Evolutionary conservation across 2,888 invertebrate species (phyloP).

Genomic region (Cephonodes hylas): DNA sequence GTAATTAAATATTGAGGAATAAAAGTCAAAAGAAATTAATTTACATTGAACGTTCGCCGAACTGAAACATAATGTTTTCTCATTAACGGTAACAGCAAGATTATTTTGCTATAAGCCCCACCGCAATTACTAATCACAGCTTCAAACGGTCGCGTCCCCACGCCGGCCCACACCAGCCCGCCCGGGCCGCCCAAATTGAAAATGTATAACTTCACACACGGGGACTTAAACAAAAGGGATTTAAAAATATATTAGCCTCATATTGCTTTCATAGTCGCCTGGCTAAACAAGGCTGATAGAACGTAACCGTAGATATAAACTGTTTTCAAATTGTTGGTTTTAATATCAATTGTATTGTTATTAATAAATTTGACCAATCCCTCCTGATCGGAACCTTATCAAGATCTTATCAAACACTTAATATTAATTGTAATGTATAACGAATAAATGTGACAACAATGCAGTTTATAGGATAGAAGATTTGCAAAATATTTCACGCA

Average conservation of each 20-base stretch:
- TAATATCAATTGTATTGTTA: too few species aligned
- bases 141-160: conserved; percentile 59
- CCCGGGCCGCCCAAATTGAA: conserved; percentile 55
- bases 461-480: background rate
- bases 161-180: conserved; percentile 40
- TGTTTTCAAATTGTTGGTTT: too few species aligned
- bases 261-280: background rate
- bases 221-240: conserved; percentile 39
- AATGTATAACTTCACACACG: conserved; percentile 43
- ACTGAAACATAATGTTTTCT: conserved; percentile 55
- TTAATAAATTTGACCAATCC: too few species aligned
- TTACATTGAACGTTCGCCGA: conserved; percentile 47
- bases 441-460: background rate
- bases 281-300: too few species aligned
- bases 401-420: too few species aligned
- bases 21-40: conserved; percentile 48
- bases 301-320: too few species aligned
- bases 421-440: conserved; percentile 50
- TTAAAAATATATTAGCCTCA: conserved; percentile 33
- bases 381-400: too few species aligned
- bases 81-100: conserved; percentile 59
- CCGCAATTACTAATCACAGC: conserved; percentile 66
- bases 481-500: conserved; percentile 43
- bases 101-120: conserved; percentile 64
- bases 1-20: background rate